Base-by-base conservation (phyloP, 2,113 vertebrate species). In the Alethe diademata region DNA sequence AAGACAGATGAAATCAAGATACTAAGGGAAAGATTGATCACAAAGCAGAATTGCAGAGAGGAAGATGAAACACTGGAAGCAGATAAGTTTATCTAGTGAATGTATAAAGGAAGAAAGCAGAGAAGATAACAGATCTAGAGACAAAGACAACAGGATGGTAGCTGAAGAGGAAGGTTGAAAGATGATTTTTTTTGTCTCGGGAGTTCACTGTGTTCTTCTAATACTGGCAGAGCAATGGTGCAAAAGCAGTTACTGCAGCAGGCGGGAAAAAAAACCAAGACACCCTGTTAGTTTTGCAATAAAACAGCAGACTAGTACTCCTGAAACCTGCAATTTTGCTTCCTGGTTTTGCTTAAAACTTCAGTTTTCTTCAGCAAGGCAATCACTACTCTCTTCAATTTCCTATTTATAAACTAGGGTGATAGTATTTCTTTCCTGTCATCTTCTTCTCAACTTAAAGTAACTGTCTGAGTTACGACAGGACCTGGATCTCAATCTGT, bases 11-110 rank as follows among this genome's bases (percentile, higher is more conserved):
- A 92, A 92, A 74, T 93, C 51, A 71, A 94, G 94, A 94, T 86
- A 93, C n/a, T 0, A 6, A 60, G 38, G 43, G 38, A 90, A 94
- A 96, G 93, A 93, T 70, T 83, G 92, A 95, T 92, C 90, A 78
- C 86, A 94, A 73, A 92, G 75, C 40, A 88, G 81, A 94, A 76
- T 18, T 94, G 78, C 80, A 90, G 72, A 92, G 90, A 90, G 61
- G 73, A 57, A 97, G 86, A 94, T 74, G 86, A 92, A 96, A 92
- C 69, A 48, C 43, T 43, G 74, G 79, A 74, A 94, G 66, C 28
- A 93, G 90, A 71, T 86, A 88, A 83, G 56, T 90, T 90, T 95
- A 94, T 94, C 88, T 92, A 71, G 69, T 69, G 78, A 93, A 80
- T 23, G 36, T 74, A 60, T 29, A 80, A 61, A 93, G 83, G 67